These are phyloP conservation scores for Thunnus thynnus DNA, from an alignment of 2,113 vertebrate genomes.

Conservation along the genomic window DNA sequence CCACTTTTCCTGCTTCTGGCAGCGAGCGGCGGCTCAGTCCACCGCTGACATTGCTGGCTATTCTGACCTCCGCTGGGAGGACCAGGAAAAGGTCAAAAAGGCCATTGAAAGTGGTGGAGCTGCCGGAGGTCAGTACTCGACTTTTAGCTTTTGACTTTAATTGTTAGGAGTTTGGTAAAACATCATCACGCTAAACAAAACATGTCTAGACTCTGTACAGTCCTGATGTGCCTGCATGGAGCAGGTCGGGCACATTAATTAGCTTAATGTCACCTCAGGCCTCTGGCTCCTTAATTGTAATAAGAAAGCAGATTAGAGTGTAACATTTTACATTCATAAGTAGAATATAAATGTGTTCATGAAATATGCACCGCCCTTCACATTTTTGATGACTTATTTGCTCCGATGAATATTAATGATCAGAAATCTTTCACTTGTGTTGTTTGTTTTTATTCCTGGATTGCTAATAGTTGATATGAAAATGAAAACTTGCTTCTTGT, in stretches of 20 bases:
- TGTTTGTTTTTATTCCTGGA: neutral
- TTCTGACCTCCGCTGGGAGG: slow-evolving; percentile 94
- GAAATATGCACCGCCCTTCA: too few relatives aligned
- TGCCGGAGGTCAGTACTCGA: slow-evolving; percentile 66
- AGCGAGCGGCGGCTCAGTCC: slow-evolving; percentile 87
- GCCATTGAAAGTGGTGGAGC: slow-evolving; percentile 91
- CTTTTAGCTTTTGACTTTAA: neutral
- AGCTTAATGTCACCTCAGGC: neutral
- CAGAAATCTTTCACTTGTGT: too few relatives aligned
- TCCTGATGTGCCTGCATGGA: neutral
- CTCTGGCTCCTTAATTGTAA: neutral
- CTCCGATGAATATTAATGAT: too few relatives aligned
- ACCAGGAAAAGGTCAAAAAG: slow-evolving; percentile 97
- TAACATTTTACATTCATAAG: too few relatives aligned
- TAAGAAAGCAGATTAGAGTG: too few relatives aligned
- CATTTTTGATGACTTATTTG: too few relatives aligned
- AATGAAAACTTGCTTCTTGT: neutral
- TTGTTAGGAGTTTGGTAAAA: neutral
- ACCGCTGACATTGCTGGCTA: slow-evolving; percentile 90
- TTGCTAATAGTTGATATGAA: neutral
- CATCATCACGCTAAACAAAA: neutral
- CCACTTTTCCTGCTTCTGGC: slow-evolving; percentile 99
- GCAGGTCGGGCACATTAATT: neutral
- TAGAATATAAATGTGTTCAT: too few relatives aligned
- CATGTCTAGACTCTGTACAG: neutral